Percentiles rank a stretch among this genome's conserved stretches.
phyloP scores from a whole-genome alignment of 37 sponge, comb jelly and placozoan species.

The Dysidea cf. avara region DNA sequence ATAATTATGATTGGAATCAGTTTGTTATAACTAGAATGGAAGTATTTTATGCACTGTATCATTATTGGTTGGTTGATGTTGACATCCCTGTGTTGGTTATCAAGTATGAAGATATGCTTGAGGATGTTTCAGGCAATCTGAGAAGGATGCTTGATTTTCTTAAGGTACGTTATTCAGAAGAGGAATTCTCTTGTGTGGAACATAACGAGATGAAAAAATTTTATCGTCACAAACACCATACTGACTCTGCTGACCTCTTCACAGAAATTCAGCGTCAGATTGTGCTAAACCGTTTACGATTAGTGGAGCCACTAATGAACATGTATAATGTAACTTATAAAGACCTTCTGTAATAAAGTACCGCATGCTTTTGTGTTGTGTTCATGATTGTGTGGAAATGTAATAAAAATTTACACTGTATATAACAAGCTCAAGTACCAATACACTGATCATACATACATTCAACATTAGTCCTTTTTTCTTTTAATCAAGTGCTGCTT shows the following conservation, averaged over 20 bases:
- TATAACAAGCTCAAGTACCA: conserved; percentile 5
- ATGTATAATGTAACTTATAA: too few relatives aligned
- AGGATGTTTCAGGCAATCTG: conserved; percentile 13
- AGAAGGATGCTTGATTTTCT: conserved; percentile 48
- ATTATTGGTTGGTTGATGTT: conserved; percentile 20
- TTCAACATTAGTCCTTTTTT: background rate
- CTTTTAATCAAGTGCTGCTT: conserved; percentile 54
- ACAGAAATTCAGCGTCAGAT: too few relatives aligned
- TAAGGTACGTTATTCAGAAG: conserved; percentile 18
- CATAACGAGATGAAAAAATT: too few relatives aligned
- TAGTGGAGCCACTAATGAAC: too few relatives aligned
- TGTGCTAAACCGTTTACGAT: too few relatives aligned
- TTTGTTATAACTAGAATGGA: conserved; percentile 14
- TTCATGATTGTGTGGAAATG: too few relatives aligned
- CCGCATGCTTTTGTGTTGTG: too few relatives aligned
- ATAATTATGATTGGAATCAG: conserved; percentile 21
- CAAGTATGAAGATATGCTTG: conserved; percentile 46
- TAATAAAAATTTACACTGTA: background rate
- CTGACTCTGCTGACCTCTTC: too few relatives aligned
- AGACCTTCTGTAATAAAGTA: too few relatives aligned
- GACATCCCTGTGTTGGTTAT: conserved; percentile 32
- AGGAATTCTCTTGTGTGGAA: too few relatives aligned
- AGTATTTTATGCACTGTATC: conserved; percentile 15
- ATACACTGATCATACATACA: background rate
- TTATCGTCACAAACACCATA: too few relatives aligned